Evolutionary conservation across 2,113 vertebrate genomes (phyloP), one percentile per base, ranked within the genome.

Genomic region (Sylvilagus bachmani): DNA sequence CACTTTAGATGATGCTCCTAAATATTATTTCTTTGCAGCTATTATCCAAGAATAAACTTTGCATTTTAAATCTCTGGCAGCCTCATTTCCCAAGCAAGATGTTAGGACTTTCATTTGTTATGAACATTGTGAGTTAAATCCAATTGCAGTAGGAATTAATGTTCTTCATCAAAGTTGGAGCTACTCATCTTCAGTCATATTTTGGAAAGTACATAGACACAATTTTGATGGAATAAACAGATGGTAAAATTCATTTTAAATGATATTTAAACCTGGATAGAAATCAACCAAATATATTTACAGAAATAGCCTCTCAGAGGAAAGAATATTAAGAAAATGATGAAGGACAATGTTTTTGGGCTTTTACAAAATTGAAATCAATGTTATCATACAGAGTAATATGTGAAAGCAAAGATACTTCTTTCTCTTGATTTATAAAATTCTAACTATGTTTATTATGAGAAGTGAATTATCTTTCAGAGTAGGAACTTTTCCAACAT

Each of bases 151-250:
- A 77, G 9, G 12, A n/a, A 55, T 58, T 75, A 92, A 44, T n/a
- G 55, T 24, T 53, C 55, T 89, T 86, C 31, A 61, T 86, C 31
- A 61, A 77, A 95, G 70, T 81, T 16, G 2, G 44, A 74, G 44
- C 16, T 49, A 31, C 79, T 64, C 13, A 51, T 88, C 36, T 74
- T 95, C 61, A 86, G 53, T 89, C 44, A 69, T 8, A 55, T 80
- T 89, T 53, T 85, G 19, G 53, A 89, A 74, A 81, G 29, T 33
- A 36, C 6, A 58, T 70, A 7, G 70, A 33, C 80, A 69, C 14
- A 87, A 49, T 62, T 84, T 27, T 75, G 29, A 89, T 70, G 33
- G 51, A 94, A 81, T 74, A 69, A 81, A 81, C 67, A 94, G 84
- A 73, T 31, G 5, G 67, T 67, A 62, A 84, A 89, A 91, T 75